Conservation (phyloP, 2,797 vertebrate species). For the Psittacula echo region DNA sequence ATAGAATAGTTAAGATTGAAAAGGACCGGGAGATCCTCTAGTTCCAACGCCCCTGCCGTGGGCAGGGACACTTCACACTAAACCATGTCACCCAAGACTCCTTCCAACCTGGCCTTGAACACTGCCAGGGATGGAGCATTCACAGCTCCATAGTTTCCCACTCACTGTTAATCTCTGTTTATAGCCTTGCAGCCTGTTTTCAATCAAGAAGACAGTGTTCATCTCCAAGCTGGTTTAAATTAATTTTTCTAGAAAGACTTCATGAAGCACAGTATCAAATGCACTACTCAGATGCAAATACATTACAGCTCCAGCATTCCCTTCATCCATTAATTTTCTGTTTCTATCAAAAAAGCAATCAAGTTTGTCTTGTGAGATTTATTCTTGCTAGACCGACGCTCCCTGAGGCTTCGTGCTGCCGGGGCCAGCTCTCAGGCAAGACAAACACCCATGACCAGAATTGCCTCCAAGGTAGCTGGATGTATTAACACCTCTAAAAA, state of each 20-base stretch:
- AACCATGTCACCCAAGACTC: background rate
- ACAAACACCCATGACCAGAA: background rate
- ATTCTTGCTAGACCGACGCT: background rate
- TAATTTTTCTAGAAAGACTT: constrained; percentile 65
- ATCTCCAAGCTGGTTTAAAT: constrained; percentile 50
- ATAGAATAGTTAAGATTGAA: background rate
- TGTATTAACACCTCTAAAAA: background rate
- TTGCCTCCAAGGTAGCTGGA: background rate
- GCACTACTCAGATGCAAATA: constrained; percentile 44
- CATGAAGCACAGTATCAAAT: constrained; percentile 45
- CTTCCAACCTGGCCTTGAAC: background rate
- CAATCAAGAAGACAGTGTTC: constrained; percentile 33
- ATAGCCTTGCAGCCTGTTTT: constrained; percentile 24
- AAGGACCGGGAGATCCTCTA: background rate
- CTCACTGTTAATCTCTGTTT: constrained; percentile 16
- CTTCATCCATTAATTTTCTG: constrained; percentile 49
- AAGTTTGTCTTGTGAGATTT: constrained; percentile 57
- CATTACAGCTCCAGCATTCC: constrained; percentile 28
- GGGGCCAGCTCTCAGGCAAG: background rate
- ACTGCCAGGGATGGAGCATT: background rate
- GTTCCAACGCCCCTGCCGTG: background rate
- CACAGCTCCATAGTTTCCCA: background rate
- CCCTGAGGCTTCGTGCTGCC: background rate
- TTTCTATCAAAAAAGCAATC: constrained; percentile 63
- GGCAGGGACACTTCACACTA: background rate